Base-by-base conservation (phyloP, 2,113 vertebrate genomes). In the Chaetodon auriga region DNA sequence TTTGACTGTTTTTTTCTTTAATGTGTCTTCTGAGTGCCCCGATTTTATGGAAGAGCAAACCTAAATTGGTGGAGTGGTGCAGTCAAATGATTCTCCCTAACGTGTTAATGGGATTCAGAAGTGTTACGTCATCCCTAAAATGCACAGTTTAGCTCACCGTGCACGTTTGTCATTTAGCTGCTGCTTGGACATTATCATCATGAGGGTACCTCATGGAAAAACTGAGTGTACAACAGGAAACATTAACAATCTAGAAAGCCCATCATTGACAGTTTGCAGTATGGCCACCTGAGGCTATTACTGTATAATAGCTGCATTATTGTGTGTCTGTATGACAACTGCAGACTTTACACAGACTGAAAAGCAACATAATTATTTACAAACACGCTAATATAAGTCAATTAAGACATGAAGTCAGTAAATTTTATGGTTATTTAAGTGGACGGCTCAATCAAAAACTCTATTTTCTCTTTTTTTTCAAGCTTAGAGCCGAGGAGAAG, bases 231-330 rank as follows among this genome's bases (percentile, higher is more conserved):
- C 21, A 30, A 43, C n/a, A 43, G 38, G 45, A 57, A 73, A 71
- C 63, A 77, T 78, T 43, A 73, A 16, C 4, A 16, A n/a, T 38
- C 36, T 46, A 55, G 61, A 62, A 53, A 46, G 38, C 38, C 54
- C 19, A 62, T 84, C 14, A 30, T 76, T 76, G 30, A 57, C 68
- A 73, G 48, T 23, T 58, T 7, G 49, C 23, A 82, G 7, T 46
- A 69, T 78, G 74, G 49, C 57, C 43, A 74, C 84, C 75, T 65
- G n/a, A 58, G 79, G 62, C 62, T 75, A 21, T 64, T 38, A 51
- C 51, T 53, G 35, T 21, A 16, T 63, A 78, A 62, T 21, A n/a
- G 35, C 41, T 41, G 41, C 23, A 64, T 45, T 41, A 4, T n/a
- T 72, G 74, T 61, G 61, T 49, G 68, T 74, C 49, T 48, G 25